These are phyloP conservation scores for Geococcyx californianus DNA, from an alignment of 2,113 vertebrate genomes.

Conservation along the genomic window DNA sequence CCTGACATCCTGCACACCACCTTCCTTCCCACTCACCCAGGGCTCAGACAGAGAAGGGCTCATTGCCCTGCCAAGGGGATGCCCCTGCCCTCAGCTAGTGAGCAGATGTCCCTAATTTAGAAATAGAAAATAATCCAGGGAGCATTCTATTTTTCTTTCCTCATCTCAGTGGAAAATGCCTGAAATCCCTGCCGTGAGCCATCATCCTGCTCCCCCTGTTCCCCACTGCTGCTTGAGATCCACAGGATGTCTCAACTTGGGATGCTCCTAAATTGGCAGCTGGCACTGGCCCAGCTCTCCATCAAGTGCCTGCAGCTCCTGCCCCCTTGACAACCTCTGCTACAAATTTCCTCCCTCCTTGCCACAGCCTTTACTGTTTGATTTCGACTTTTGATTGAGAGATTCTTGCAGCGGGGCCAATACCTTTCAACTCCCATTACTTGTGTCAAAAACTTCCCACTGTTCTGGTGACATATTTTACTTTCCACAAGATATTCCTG, in stretches of 20 bases:
- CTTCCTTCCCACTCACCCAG: not conserved
- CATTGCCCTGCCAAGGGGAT: not conserved
- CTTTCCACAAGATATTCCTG: not conserved
- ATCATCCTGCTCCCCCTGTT: rapidly evolving
- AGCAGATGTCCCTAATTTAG: not conserved
- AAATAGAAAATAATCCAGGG: not conserved
- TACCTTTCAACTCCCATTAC: not conserved
- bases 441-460: not conserved
- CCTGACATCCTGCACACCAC: not conserved
- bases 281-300: not conserved
- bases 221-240: not conserved
- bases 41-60: not conserved
- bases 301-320: not conserved
- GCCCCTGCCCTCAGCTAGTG: not conserved
- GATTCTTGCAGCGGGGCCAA: not conserved
- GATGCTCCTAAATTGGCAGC: not conserved
- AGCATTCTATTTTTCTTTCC: not conserved
- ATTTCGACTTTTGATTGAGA: not conserved
- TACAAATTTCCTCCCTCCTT: not conserved
- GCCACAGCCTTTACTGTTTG: not conserved
- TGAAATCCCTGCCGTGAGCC: not conserved
- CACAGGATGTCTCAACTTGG: not conserved
- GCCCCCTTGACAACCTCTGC: not conserved
- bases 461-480: not conserved
- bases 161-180: not conserved